A percentile compares a stretch with the other conserved stretches of the same genome.
phyloP scores from a whole-genome alignment of 1,140 invertebrate species.

The Akabosia matsudoensis region DNA sequence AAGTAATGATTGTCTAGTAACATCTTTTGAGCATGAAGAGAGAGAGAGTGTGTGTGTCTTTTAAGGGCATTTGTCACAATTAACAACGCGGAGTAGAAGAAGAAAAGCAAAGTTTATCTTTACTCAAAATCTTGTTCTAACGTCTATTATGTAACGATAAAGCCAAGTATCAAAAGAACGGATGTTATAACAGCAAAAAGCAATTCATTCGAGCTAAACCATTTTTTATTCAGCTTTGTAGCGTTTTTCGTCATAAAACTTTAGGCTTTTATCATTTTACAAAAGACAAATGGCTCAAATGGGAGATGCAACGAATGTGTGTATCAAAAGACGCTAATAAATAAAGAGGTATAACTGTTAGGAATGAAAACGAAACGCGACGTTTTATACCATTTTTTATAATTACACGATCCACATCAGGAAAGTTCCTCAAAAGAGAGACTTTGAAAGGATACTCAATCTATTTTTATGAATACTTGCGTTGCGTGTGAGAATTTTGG shows the following conservation, averaged over 20 bases:
- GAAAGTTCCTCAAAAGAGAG: not conserved
- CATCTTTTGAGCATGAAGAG: too few relatives aligned
- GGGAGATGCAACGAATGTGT: not conserved
- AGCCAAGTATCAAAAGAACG: not conserved
- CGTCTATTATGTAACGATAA: not conserved
- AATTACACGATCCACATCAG: not conserved
- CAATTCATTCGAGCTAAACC: not conserved
- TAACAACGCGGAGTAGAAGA: too few relatives aligned
- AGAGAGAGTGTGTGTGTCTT: too few relatives aligned
- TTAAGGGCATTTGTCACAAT: too few relatives aligned
- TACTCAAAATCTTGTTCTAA: not conserved
- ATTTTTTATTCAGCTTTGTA: not conserved
- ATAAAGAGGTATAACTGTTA: not conserved
- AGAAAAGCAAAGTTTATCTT: too few relatives aligned
- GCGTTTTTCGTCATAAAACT: too few relatives aligned
- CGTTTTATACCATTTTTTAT: not conserved
- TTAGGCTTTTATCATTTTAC: too few relatives aligned
- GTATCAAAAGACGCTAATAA: not conserved
- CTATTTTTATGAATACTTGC: not conserved
- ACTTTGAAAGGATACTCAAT: too few relatives aligned
- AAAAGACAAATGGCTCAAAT: too few relatives aligned
- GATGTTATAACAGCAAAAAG: not conserved
- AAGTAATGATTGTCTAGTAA: too few relatives aligned
- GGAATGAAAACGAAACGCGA: not conserved
- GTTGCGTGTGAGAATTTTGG: too few relatives aligned